These are phyloP conservation scores for Acleris literana DNA, from an alignment of 2,888 invertebrate species.

Conservation along the genomic window DNA sequence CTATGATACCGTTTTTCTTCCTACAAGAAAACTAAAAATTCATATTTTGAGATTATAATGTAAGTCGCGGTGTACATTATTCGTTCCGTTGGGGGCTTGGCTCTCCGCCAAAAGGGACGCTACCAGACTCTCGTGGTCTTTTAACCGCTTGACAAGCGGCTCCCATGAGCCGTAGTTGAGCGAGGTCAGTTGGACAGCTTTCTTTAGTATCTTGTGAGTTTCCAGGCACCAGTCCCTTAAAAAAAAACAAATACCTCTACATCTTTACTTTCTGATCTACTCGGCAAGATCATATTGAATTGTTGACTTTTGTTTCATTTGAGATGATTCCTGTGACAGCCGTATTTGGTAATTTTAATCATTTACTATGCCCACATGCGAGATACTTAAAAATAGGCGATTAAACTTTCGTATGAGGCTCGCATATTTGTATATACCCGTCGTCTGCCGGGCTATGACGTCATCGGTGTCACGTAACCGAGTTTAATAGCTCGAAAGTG, in stretches of 20 bases:
- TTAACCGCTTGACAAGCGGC: constrained; percentile 65
- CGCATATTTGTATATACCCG: no score
- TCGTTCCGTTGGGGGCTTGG: constrained; percentile 49
- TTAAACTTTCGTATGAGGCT: no score
- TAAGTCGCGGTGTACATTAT: constrained; percentile 61
- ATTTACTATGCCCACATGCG: no score
- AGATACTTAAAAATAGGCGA: no score
- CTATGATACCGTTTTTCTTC: no score
- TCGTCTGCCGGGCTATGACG: no score
- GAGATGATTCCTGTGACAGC: no score
- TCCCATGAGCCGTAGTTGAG: constrained; percentile 83
- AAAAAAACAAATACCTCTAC: constrained; percentile 14
- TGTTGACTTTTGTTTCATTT: no score
- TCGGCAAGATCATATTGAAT: no score
- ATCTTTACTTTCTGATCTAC: neutral
- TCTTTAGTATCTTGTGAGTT: constrained; percentile 74
- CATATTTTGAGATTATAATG: constrained; percentile 71
- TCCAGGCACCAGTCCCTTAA: constrained; percentile 77
- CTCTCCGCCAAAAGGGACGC: constrained; percentile 60
- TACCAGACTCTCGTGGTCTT: constrained; percentile 65
- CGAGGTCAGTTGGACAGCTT: constrained; percentile 77
- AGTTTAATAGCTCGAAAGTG: no score
- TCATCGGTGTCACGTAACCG: no score
- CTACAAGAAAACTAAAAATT: neutral
- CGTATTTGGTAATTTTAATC: no score